Evolutionary conservation across 1,140 invertebrate genomes (phyloP).

Genomic region (Limonius californicus): DNA sequence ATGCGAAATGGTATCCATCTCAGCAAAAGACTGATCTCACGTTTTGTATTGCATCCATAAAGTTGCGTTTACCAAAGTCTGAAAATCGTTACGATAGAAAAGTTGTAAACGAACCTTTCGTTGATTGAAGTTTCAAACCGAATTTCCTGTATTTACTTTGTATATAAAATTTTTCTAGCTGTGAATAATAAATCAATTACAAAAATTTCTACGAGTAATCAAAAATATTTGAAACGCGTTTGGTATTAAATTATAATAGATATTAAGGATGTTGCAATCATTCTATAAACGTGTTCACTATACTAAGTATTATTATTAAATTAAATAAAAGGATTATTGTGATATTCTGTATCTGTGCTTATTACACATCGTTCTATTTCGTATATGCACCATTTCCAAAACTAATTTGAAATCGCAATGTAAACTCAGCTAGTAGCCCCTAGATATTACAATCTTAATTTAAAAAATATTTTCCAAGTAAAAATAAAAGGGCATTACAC

Average conservation of each 20-base stretch:
- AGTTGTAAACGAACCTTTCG: too few species aligned
- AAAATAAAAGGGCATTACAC: too few species aligned
- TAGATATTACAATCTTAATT: too few species aligned
- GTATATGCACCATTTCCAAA: too few species aligned
- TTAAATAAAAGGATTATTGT: neutral
- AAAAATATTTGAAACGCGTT: neutral
- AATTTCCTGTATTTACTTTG: constrained; percentile 1
- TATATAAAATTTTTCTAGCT: constrained; percentile 4
- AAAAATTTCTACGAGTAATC: neutral
- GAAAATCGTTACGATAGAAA: too few species aligned
- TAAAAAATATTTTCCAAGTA: too few species aligned
- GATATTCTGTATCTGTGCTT: neutral
- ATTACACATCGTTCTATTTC: neutral
- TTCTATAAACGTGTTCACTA: neutral
- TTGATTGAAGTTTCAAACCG: neutral
- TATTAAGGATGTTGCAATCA: neutral
- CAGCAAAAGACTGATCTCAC: too few species aligned
- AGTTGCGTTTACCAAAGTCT: too few species aligned
- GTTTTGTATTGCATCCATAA: too few species aligned
- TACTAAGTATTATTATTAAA: neutral
- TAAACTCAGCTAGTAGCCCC: too few species aligned
- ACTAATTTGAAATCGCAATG: too few species aligned
- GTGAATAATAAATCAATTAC: constrained; percentile 5
- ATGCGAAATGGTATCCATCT: too few species aligned
- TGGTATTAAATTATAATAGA: neutral